Evolutionary conservation across 2,113 vertebrate species (phyloP), one percentile per base, ranked within the genome.

Genomic region (Centrocercus urophasianus): DNA sequence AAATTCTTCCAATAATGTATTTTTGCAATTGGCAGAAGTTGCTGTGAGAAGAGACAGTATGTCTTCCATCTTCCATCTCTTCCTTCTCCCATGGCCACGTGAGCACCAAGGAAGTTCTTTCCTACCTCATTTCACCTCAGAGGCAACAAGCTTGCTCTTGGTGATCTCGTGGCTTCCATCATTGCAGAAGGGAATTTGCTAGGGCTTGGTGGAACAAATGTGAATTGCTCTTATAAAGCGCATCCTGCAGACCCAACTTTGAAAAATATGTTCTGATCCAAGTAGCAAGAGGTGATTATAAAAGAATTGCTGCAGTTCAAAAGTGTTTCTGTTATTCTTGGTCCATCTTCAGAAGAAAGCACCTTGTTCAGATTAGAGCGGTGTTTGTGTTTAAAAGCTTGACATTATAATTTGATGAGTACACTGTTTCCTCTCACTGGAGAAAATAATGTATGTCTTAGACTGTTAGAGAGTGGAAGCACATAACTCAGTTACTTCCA

Each of bases 301-400:
- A 90, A 96, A 93, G 66, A 82, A 21, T 18, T 74, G 69, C 27
- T 81, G 4, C 8, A 14, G 71, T 96, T 96, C 16, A 65, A 75
- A 77, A 78, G 28, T 72, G 48, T 69, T 86, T 79, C 79, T 95
- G 59, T 94, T 96, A 32, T 69, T 94, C 72, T 95, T 94, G 83
- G 82, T 80, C 38, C 25, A 11, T 76, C 90, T 88, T 91, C 85
- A 94, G 92, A 88, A 45, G 38, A 80, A 7, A 66, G 27, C 11
- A 34, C 27, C 34, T 65, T 59, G 56, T 70, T 64, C 43, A 75
- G 32, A 81, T 84, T 57, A 43, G 52, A 64, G 82, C 2, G 2
- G 34, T n/a, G 80, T 72, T 95, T 84, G 25, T 56, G 6, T 86
- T 93, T 91, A 79, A 48, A 71, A 59, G 32, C 65, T 57, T 63